Base-by-base conservation (phyloP, 2,888 invertebrate species). In the Phania funesta region DNA sequence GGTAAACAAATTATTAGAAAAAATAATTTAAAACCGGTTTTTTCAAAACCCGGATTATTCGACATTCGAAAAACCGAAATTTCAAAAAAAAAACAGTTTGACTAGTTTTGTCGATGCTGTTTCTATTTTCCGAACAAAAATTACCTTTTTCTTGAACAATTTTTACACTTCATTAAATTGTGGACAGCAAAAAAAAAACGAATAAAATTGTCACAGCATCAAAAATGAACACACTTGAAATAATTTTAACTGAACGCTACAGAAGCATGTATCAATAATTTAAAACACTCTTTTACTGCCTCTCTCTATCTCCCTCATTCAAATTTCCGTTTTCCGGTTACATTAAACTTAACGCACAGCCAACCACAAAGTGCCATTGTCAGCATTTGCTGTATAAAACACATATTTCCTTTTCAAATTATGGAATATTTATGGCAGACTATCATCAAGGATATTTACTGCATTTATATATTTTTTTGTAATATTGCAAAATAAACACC, bases 311-410 rank as follows among this genome's bases (percentile, higher is more conserved):
- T 32, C 56, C 18, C 18, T 64, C 16, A 54, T 24, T 26, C 18
- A 74, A 56, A 82, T 82, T 74, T 82, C 77, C 81, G 65, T 62
- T 82, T 74, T 78, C 81, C 78, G 81, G 74, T 74, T 58, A 64
- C 35, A 78, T 62, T 73, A 62, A 54, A 67, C 9, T 29, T 29
- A 16, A 44, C 9, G 38, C 46, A 32, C 58, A 48, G 48, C 65
- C 41, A 29, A 64, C 56, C 68, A 64, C 68, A 41, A 54, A 22
- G 1, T 41, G 46, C 11, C 64, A 56, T 41, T 41, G 16, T 5
- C 46, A 50, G 6, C 48, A 73, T 73, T 77, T 68, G 46, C 24
- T 67, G 60, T 32, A 20, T 20, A 54, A 16, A 64, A 70, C 60
- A 54, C 22, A 52, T 54, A 44, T 50, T 60, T 26, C 7, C 26